Evolutionary conservation across 1,140 invertebrate genomes (phyloP).

Genomic region (Thaumatotibia leucotreta): DNA sequence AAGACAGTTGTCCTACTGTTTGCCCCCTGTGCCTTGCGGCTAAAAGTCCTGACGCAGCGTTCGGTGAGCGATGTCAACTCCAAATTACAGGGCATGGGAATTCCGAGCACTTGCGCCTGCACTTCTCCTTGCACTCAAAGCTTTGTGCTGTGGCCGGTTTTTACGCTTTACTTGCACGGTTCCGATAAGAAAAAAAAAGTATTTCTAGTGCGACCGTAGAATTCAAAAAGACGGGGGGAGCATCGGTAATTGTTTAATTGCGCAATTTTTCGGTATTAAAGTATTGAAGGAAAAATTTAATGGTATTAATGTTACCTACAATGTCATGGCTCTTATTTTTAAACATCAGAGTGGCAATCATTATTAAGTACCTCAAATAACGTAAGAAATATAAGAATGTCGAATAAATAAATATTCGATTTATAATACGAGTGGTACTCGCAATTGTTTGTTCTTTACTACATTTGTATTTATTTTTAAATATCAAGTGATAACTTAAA

Average conservation of each 20-base stretch:
- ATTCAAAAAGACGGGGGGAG: neutral
- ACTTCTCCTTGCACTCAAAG: slow-evolving; percentile 47
- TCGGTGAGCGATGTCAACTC: slow-evolving; percentile 32
- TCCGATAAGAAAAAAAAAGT: neutral
- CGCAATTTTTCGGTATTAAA: too few species aligned
- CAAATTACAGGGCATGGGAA: slow-evolving; percentile 55
- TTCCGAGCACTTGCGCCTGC: slow-evolving; percentile 32
- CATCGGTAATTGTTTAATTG: neutral
- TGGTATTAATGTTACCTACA: too few species aligned
- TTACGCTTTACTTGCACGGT: slow-evolving; percentile 54
- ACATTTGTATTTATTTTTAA: too few species aligned
- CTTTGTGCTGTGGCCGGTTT: slow-evolving; percentile 53
- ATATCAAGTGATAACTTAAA: too few species aligned
- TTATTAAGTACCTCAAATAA: too few species aligned
- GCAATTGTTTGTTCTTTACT: too few species aligned
- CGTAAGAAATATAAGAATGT: too few species aligned
- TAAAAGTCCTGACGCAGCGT: slow-evolving; percentile 28
- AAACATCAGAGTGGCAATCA: too few species aligned
- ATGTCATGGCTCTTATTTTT: too few species aligned
- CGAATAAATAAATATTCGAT: too few species aligned
- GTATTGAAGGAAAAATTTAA: too few species aligned
- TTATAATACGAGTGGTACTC: too few species aligned
- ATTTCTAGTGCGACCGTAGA: neutral
- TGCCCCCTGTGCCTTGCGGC: slow-evolving; percentile 8
- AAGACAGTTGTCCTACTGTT: neutral